Evolutionary conservation across 2,113 vertebrate genomes (phyloP).

Genomic region (Microtus montanus): DNA sequence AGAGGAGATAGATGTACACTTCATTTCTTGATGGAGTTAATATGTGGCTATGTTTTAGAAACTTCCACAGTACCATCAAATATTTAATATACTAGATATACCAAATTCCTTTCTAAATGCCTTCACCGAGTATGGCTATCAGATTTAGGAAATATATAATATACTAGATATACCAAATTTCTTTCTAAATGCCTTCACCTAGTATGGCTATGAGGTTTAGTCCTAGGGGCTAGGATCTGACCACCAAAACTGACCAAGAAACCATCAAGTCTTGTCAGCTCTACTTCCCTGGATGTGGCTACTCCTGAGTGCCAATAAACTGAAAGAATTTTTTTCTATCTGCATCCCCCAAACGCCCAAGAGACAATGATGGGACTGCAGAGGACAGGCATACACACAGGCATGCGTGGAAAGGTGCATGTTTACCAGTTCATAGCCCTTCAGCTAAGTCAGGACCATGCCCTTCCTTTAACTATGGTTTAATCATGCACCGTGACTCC

Average conservation of each 20-base stretch:
- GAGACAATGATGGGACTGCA: no score
- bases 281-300: no score
- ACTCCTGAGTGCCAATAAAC: no score
- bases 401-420: no score
- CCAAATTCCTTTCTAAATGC: background rate
- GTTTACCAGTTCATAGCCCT: no score
- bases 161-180: background rate
- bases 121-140: background rate
- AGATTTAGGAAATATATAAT: constrained; percentile 2
- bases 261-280: background rate
- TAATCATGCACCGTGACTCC: background rate
- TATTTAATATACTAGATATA: constrained; percentile 11
- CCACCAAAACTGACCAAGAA: background rate
- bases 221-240: background rate
- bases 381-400: no score
- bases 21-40: background rate
- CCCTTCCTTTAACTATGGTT: background rate
- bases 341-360: no score
- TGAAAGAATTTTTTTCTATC: no score
- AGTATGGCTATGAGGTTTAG: background rate
- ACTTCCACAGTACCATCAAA: background rate
- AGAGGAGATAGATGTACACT: background rate
- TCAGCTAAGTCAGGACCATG: no score
- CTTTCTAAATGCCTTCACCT: background rate
- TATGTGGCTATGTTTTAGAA: background rate